phyloP scores from a whole-genome alignment of 2,888 invertebrate genomes.

The Enchytraeus crypticus region DNA sequence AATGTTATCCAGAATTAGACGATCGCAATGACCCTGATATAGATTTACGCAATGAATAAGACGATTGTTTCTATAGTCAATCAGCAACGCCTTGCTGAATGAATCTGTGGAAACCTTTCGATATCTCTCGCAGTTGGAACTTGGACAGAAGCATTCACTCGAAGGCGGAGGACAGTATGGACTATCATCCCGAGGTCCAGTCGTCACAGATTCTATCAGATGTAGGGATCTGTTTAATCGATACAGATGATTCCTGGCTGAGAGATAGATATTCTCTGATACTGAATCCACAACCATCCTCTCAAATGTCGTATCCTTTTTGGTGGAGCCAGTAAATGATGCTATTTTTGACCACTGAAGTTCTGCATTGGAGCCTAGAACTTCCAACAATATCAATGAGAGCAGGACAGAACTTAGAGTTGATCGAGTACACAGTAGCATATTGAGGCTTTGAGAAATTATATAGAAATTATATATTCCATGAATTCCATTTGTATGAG shows the following conservation, averaged over 20 bases:
- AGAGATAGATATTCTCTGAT: neutral
- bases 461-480: too few species aligned
- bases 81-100: constrained; percentile 2
- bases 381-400: too few species aligned
- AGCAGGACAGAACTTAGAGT: too few species aligned
- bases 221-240: neutral
- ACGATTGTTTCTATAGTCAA: neutral
- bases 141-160: constrained; percentile 1
- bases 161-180: constrained; percentile 8
- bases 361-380: too few species aligned
- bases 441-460: too few species aligned
- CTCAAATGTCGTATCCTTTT: too few species aligned
- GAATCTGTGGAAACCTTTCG: neutral
- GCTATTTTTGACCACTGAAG: too few species aligned
- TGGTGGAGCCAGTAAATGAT: too few species aligned
- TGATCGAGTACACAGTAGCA: too few species aligned
- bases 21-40: constrained; percentile 12
- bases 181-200: constrained; percentile 6
- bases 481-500: too few species aligned
- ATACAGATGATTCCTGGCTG: neutral
- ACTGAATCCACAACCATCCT: too few species aligned
- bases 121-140: constrained; percentile 6
- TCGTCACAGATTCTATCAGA: neutral
- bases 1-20: constrained; percentile 4
- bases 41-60: neutral